These are phyloP conservation scores for Mohoua ochrocephala DNA, from an alignment of 2,113 vertebrate genomes.

Conservation along the genomic window DNA sequence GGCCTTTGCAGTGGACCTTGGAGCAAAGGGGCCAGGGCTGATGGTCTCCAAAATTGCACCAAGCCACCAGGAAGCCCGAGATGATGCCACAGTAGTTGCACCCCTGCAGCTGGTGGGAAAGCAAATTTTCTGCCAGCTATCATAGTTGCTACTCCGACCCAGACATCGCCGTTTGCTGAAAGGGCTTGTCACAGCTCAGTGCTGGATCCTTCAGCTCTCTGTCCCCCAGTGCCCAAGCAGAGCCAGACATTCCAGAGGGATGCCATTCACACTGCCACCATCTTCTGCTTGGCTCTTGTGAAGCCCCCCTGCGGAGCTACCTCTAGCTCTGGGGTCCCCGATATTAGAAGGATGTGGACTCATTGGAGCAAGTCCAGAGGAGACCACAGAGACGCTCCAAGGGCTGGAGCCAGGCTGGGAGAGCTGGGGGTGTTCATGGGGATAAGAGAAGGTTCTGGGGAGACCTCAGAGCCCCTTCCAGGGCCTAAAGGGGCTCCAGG, in stretches of 20 bases:
- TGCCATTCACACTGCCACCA: not conserved
- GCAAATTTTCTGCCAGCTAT: not conserved
- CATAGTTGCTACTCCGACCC: not conserved
- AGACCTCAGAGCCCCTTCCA: not conserved
- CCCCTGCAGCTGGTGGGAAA: not conserved
- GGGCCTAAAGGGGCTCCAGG: not conserved
- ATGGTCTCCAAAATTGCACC: not conserved
- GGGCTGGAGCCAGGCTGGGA: not conserved
- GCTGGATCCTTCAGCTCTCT: not conserved
- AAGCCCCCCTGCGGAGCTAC: not conserved
- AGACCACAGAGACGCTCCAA: not conserved
- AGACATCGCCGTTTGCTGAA: not conserved
- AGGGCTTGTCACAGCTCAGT: not conserved
- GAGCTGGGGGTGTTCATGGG: not conserved
- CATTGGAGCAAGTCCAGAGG: not conserved
- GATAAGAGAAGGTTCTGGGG: not conserved
- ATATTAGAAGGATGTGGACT: not conserved
- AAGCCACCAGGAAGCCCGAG: not conserved
- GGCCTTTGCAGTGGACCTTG: not conserved
- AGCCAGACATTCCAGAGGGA: not conserved
- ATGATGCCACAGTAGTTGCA: not conserved
- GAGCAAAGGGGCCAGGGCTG: not conserved
- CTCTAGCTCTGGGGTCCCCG: not conserved
- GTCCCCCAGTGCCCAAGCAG: not conserved
- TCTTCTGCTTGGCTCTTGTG: not conserved